Evolutionary conservation across 2,113 vertebrate genomes (phyloP).

Genomic region (Micromys minutus): DNA sequence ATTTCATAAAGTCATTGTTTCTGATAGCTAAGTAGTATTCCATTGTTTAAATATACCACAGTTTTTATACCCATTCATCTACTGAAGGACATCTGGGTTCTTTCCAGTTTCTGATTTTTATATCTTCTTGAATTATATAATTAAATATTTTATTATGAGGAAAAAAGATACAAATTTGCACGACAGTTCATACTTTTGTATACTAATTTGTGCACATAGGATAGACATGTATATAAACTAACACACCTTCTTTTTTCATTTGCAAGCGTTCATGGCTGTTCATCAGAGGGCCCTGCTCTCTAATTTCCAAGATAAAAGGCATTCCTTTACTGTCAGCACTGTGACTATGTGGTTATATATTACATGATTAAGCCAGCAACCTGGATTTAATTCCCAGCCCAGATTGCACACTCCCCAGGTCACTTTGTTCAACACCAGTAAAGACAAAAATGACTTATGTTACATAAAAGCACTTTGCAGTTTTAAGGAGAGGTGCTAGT

Average conservation of each 20-base stretch:
- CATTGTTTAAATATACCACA: too few species aligned
- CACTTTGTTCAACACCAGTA: slow-evolving; percentile 64
- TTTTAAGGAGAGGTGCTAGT: slow-evolving; percentile 66
- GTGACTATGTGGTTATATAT: not conserved
- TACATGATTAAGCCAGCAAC: slow-evolving; percentile 46
- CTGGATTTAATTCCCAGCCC: slow-evolving; percentile 55
- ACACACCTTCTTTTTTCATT: not conserved
- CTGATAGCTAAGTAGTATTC: too few species aligned
- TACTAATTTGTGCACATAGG: not conserved
- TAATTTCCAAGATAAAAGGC: slow-evolving; percentile 62
- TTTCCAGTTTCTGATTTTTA: too few species aligned
- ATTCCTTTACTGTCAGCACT: slow-evolving; percentile 2
- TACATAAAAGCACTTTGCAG: slow-evolving; percentile 68
- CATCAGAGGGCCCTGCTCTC: not conserved
- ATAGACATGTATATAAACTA: not conserved
- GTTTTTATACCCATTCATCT: too few species aligned
- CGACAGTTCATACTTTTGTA: not conserved
- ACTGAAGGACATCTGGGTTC: too few species aligned
- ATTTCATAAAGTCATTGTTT: too few species aligned
- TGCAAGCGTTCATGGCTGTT: not conserved
- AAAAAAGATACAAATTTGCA: not conserved
- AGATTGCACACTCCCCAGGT: slow-evolving; percentile 28
- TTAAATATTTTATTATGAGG: not conserved
- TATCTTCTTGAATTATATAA: not conserved
- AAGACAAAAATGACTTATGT: slow-evolving; percentile 70